Evolutionary conservation across 2,797 vertebrate genomes (phyloP), one percentile per base, ranked within the genome.

Genomic region (Melanotaenia parkinsoni): DNA sequence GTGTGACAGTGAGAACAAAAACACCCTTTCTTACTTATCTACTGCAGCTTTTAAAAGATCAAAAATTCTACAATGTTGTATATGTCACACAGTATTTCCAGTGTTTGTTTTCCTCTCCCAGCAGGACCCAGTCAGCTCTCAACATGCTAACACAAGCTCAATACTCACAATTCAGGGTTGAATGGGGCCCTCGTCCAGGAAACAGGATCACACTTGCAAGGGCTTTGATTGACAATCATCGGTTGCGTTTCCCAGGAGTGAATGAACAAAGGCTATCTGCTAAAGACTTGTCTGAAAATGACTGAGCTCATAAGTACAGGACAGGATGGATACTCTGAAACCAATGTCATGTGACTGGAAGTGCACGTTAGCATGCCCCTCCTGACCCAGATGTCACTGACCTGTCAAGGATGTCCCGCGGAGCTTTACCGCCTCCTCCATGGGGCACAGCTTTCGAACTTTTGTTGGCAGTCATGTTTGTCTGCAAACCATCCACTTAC

Each of bases 381-480:
- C 26, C 26, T 63, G 33, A 73, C 58, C 74, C 28, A 35, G 37
- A 47, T 75, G 72, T 87, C 67, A 93, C 96, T 95, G 90, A 99
- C 98, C 97, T 96, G 92, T 97, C 96, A 58, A 96, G 93, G 86
- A 93, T 91, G 84, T 96, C 96, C 83, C 87, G 95, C 54, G 95
- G 92, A 76, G 91, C 93, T 93, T 97, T 98, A 98, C 91, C 95
- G 91, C 93, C 96, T 95, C 95, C 96, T 85, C 96, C 90, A 94
- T 90, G 95, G 81, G 95, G 93, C 74, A 85, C 95, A 92, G 97
- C 94, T 92, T 95, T 96, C 90, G 95, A 94, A 89, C 95, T 96
- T 95, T 98, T 98, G 96, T 99, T 99, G 96, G 97, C 97, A 88
- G 98, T 99, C 98, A 99, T 99, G 93, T 95, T 97, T 92, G 94